Evolutionary conservation across 2,113 vertebrate species (phyloP).

Genomic region (Bungarus multicinctus): DNA sequence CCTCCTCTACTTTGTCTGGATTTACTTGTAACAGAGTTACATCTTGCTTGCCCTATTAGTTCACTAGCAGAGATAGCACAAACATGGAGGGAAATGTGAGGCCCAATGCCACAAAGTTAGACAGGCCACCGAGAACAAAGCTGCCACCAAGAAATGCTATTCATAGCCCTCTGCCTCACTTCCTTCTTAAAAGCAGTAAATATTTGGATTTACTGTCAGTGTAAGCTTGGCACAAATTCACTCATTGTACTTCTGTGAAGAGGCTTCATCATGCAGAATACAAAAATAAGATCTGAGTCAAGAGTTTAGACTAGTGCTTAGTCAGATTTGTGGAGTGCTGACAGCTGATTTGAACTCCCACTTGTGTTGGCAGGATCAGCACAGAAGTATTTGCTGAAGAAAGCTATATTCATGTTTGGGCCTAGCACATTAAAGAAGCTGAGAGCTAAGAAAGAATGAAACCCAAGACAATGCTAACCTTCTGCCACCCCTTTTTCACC

Average conservation of each 20-base stretch:
- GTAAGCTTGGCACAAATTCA: neutral
- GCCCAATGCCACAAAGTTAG: neutral
- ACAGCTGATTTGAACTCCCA: neutral
- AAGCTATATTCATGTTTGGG: neutral
- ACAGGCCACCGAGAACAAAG: neutral
- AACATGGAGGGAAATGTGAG: neutral
- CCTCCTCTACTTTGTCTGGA: neutral
- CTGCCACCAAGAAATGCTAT: neutral
- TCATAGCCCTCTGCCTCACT: neutral
- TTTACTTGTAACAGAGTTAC: neutral
- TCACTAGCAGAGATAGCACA: neutral
- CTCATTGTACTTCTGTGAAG: neutral
- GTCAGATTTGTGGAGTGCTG: neutral
- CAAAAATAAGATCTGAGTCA: neutral
- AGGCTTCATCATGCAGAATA: neutral
- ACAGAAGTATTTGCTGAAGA: neutral
- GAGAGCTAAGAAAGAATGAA: neutral
- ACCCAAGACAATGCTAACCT: neutral
- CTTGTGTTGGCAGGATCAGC: neutral
- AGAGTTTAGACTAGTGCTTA: neutral
- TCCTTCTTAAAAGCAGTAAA: neutral
- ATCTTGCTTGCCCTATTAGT: neutral
- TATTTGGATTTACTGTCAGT: neutral
- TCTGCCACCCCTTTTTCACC: neutral
- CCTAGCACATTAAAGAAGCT: neutral